Base-by-base conservation (phyloP, 2,888 invertebrate species). In the Cheiracanthium punctorium region DNA sequence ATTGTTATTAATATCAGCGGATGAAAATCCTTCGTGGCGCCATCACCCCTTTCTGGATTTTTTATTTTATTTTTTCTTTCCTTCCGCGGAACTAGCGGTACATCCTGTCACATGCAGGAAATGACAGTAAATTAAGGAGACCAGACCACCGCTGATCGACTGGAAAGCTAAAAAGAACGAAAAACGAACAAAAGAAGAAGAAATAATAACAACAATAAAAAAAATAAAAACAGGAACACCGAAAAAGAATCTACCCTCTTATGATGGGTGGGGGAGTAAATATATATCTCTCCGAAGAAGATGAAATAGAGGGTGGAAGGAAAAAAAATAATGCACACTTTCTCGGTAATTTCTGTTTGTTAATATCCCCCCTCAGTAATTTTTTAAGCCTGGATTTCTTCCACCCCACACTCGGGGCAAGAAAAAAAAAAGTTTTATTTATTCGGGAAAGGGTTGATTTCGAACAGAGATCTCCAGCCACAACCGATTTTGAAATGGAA, bases 1-100 rank as follows among this genome's bases (percentile, higher is more conserved):
- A 88, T 88, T 88, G 88, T 88, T 88, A 88, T 88, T 88, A 88
- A 88, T 88, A 88, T 82, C 88, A 80, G 82, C 82, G 81, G 82
- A 80, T 84, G 82, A 77, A 69, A 82, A 82, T 87, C 82, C 82
- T 77, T 58, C 17, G 79, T 75, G 80, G 88, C 82, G 82, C 79
- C 80, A 77, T 82, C 80, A 41, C 41, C 65, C 65, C 65, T 65
- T 73, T 43, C 73, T 30, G 29, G 24, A 72, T 80, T 41, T 70
- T 80, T 80, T 1, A 12, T 43, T 28, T 43, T 43, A 43, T 24
- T n/a, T 24, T n/a, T 64, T n/a, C 64, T 37, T 64, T 64, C 52
- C 30, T 70, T 70, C 58, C 32, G 30, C 67, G 48, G 52, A 64
- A 72, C 72, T 64, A 32, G 73, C 64, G 41, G 69, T 58, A 70